These are phyloP conservation scores for Anoplius nigerrimus DNA, from an alignment of 2,888 invertebrate genomes.

Conservation along the genomic window DNA sequence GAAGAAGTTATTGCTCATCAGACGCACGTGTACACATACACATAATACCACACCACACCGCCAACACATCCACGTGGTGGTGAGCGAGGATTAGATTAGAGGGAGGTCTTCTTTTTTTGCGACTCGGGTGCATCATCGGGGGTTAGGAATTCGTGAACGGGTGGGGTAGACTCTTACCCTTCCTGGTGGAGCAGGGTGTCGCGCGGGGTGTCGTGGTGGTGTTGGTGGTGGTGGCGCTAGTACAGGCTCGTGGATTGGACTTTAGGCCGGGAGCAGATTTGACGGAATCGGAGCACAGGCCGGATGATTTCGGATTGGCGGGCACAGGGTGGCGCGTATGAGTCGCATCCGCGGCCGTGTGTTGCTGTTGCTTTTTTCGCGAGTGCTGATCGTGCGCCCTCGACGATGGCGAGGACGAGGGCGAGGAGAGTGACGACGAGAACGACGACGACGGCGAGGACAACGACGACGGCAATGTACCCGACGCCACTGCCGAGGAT, in stretches of 20 bases:
- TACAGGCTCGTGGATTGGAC: slow-evolving; percentile 74
- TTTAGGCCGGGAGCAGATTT: slow-evolving; percentile 65
- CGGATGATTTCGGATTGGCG: slow-evolving; percentile 52
- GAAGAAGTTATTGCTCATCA: slow-evolving; percentile 49
- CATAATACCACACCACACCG: slow-evolving; percentile 75
- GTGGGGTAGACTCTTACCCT: slow-evolving; percentile 75
- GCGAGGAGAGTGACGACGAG: not conserved
- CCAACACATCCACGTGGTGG: slow-evolving; percentile 75
- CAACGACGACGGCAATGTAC: slow-evolving; percentile 32
- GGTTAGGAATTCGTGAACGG: slow-evolving; percentile 65
- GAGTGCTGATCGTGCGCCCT: slow-evolving; percentile 60
- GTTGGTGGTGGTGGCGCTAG: slow-evolving; percentile 73
- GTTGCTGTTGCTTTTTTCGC: slow-evolving; percentile 72
- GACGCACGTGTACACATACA: slow-evolving; percentile 58
- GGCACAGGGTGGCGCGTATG: slow-evolving; percentile 75
- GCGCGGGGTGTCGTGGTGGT: slow-evolving; percentile 76
- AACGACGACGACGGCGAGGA: slow-evolving; percentile 30
- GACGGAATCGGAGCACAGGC: slow-evolving; percentile 51
- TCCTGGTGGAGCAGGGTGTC: slow-evolving; percentile 76
- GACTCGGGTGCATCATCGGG: slow-evolving; percentile 57
- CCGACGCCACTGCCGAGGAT: no score
- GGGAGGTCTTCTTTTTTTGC: slow-evolving; percentile 53
- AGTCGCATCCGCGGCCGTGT: slow-evolving; percentile 73
- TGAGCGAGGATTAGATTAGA: slow-evolving; percentile 71
- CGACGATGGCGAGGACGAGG: not conserved